Percentiles rank a stretch among this genome's conserved stretches.
phyloP scores from a whole-genome alignment of 2,888 invertebrate species.

The Campaea margaritaria region DNA sequence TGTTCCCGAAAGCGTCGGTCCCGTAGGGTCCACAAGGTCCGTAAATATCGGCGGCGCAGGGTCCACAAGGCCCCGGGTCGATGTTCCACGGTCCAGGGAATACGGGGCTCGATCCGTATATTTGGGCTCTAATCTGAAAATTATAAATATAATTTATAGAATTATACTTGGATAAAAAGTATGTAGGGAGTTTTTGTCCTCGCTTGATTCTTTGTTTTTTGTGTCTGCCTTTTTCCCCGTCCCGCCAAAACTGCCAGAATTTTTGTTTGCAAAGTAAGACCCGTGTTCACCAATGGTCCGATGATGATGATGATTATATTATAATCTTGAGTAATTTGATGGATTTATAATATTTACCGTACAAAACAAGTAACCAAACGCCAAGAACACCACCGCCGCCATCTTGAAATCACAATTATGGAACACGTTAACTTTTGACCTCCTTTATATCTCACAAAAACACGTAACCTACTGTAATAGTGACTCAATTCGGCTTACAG shows the following conservation, averaged over 20 bases:
- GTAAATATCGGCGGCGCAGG: constrained; percentile 5
- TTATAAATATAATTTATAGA: background rate
- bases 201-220: too few species aligned
- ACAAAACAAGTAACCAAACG: constrained; percentile 42
- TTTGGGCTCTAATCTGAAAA: constrained; percentile 44
- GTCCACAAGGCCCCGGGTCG: constrained; percentile 21
- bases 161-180: too few species aligned
- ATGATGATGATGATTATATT: too few species aligned
- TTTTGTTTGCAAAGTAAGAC: too few species aligned
- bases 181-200: too few species aligned
- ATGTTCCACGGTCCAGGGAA: constrained; percentile 13
- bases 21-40: constrained; percentile 13
- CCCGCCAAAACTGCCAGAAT: too few species aligned
- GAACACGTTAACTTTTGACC: constrained; percentile 11
- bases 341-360: constrained; percentile 41
- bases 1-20: background rate
- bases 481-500: constrained; percentile 43
- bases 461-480: constrained; percentile 36
- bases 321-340: too few species aligned
- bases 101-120: constrained; percentile 19
- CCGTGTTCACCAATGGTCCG: too few species aligned
- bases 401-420: constrained; percentile 39
- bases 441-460: constrained; percentile 35
- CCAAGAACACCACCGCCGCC: constrained; percentile 40
- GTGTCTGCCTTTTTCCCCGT: too few species aligned